Conservation (phyloP, 2,113 vertebrate species). For the Synodontis membranacea region DNA sequence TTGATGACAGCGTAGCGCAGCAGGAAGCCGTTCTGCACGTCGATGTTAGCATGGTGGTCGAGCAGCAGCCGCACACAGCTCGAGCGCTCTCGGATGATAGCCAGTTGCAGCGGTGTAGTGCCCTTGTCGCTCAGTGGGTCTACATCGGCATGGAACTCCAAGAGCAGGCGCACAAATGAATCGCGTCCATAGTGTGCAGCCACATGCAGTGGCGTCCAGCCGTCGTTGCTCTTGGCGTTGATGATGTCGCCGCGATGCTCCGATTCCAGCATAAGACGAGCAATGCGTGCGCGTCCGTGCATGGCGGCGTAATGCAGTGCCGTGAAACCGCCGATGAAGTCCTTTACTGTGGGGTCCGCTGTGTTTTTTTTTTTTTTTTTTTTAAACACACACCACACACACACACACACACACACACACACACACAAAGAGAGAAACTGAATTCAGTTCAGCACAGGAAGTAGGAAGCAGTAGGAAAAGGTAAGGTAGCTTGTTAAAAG, state of each 20-base stretch:
- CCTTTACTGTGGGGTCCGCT: slow-evolving; percentile 98
- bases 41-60: slow-evolving; percentile 96
- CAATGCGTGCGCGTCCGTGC: slow-evolving; percentile 94
- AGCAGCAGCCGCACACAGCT: slow-evolving; percentile 97
- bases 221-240: slow-evolving; percentile 97
- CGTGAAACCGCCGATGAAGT: slow-evolving; percentile 97
- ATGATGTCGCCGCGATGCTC: slow-evolving; percentile 93
- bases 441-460: neutral
- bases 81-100: slow-evolving; percentile 95
- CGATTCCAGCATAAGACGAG: slow-evolving; percentile 92
- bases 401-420: neutral
- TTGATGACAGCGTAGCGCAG: slow-evolving; percentile 97
- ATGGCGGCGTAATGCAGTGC: slow-evolving; percentile 98
- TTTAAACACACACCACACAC: slow-evolving; percentile 7
- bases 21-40: slow-evolving; percentile 97
- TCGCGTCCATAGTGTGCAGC: slow-evolving; percentile 96
- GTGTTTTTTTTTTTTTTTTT: slow-evolving; percentile 2
- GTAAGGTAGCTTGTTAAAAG: neutral
- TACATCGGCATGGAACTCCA: slow-evolving; percentile 96
- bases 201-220: slow-evolving; percentile 97
- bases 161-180: slow-evolving; percentile 92
- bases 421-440: neutral
- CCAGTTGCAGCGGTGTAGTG: slow-evolving; percentile 93
- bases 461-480: no score
- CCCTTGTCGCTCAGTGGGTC: slow-evolving; percentile 98